A percentile compares a stretch with the other conserved stretches of the same genome.
Conservation (phyloP, 2,797 vertebrate genomes). For the Danionella dracula region DNA sequence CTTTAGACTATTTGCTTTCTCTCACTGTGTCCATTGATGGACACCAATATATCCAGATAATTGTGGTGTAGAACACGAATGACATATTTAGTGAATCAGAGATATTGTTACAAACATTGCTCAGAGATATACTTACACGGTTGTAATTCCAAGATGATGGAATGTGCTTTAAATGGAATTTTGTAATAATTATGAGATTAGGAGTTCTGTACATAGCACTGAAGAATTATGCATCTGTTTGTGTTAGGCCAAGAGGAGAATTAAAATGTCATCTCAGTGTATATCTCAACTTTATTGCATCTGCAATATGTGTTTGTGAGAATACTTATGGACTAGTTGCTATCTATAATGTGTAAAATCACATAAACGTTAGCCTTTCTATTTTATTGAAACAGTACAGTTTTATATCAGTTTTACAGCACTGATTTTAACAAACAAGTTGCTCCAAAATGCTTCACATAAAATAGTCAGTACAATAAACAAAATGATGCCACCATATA, state of each 20-base stretch:
- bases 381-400: no score
- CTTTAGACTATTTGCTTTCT: no score
- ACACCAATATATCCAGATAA: no score
- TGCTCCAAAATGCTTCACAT: no score
- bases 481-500: no score
- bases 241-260: not conserved
- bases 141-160: not conserved
- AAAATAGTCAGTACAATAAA: no score
- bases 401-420: no score
- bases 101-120: not conserved
- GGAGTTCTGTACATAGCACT: not conserved
- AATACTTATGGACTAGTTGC: not conserved
- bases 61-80: no score
- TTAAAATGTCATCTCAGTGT: slow-evolving; percentile 13
- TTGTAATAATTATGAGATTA: slow-evolving; percentile 1
- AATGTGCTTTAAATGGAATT: not conserved
- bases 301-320: not conserved
- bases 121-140: not conserved
- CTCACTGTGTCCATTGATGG: no score
- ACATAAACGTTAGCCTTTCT: no score
- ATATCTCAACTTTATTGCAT: slow-evolving; percentile 1
- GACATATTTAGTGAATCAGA: no score
- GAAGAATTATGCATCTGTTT: slow-evolving; percentile 4
- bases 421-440: no score
- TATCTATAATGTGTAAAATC: not conserved